A percentile compares a stretch with the other conserved stretches of the same genome.
Conservation (phyloP, 2,113 vertebrate genomes). For the Pituophis catenifer region DNA sequence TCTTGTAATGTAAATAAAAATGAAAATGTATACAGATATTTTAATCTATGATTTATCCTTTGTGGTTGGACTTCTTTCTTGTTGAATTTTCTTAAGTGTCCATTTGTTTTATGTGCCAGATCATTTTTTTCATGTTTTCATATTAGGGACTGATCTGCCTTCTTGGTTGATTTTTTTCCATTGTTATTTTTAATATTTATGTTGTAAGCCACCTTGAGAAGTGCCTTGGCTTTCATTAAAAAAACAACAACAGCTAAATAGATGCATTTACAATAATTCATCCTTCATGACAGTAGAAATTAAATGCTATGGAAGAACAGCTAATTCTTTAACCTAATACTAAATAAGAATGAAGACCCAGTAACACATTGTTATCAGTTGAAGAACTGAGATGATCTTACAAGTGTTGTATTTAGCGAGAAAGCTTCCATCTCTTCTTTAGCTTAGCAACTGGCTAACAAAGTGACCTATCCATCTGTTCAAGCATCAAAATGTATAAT, state of each 20-base stretch:
- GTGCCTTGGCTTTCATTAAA: not conserved
- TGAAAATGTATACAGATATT: not conserved
- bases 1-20: not conserved
- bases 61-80: not conserved
- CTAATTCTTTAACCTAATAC: not conserved
- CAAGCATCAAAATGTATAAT: constrained; percentile 18
- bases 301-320: not conserved
- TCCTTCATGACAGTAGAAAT: not conserved
- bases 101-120: not conserved
- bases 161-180: not conserved
- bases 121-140: not conserved
- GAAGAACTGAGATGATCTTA: constrained; percentile 15
- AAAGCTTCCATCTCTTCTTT: not conserved
- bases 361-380: not conserved
- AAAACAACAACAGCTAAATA: not conserved
- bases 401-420: not conserved
- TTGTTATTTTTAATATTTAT: not conserved
- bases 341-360: not conserved
- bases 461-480: constrained; percentile 21
- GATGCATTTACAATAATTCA: not conserved
- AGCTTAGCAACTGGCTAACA: constrained; percentile 16
- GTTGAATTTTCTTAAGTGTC: not conserved
- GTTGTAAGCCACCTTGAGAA: not conserved
- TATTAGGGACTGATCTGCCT: not conserved
- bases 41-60: not conserved